Evolutionary conservation across 2,797 vertebrate species (phyloP).

Genomic region (Tragopan temminckii): DNA sequence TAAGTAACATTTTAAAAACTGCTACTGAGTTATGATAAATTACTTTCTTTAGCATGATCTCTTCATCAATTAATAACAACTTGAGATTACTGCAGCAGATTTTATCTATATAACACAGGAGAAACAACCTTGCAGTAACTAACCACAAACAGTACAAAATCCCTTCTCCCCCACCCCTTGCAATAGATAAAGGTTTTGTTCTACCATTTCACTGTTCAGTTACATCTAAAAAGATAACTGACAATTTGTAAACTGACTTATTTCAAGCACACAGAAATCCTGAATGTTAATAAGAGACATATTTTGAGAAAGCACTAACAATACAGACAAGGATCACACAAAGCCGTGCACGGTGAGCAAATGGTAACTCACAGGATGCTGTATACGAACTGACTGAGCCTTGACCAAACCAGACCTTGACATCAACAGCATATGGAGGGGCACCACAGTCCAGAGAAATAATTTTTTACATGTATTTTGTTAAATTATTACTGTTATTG

Average conservation of each 20-base stretch:
- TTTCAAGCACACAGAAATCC: not conserved
- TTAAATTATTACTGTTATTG: not conserved
- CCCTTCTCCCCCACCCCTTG: not conserved
- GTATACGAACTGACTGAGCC: not conserved
- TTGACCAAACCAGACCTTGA: not conserved
- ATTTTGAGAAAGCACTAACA: not conserved
- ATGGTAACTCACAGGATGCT: fast-evolving
- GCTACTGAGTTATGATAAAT: not conserved
- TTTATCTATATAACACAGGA: not conserved
- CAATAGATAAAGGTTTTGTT: not conserved
- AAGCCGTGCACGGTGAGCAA: not conserved
- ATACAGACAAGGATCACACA: not conserved
- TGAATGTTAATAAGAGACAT: not conserved
- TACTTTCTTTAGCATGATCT: not conserved
- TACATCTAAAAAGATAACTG: not conserved
- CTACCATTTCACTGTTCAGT: not conserved
- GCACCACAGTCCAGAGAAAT: not conserved
- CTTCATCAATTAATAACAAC: not conserved
- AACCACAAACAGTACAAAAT: not conserved
- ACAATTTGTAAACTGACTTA: not conserved
- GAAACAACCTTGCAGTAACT: not conserved
- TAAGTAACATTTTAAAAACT: not conserved
- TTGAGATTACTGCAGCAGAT: not conserved
- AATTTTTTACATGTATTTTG: not conserved
- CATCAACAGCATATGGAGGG: not conserved